phyloP scores from a whole-genome alignment of 2,888 invertebrate genomes.

The Drosophila buzzatii region DNA sequence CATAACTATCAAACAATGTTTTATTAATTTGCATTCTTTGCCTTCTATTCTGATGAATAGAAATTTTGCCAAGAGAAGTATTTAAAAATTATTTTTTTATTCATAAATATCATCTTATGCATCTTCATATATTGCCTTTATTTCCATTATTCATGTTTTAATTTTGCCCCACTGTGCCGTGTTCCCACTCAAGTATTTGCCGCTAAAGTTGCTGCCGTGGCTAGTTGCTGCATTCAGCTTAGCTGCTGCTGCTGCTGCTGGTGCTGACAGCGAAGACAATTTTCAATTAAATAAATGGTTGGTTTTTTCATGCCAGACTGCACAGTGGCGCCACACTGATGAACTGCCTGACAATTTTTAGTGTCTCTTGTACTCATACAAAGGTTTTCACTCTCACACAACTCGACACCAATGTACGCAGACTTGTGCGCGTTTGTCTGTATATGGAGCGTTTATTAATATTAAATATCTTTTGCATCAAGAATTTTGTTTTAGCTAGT shows the following conservation, averaged over 20 bases:
- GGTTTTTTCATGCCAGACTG: slow-evolving; percentile 56
- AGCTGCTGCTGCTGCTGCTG: slow-evolving; percentile 32
- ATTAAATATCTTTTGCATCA: slow-evolving; percentile 45
- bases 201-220: slow-evolving; percentile 47
- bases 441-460: slow-evolving; percentile 40
- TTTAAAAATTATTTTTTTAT: no score
- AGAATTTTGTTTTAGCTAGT: slow-evolving; percentile 37
- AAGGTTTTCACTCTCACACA: not conserved
- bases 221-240: slow-evolving; percentile 32
- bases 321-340: slow-evolving; percentile 50
- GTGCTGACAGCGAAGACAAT: slow-evolving; percentile 74
- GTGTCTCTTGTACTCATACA: not conserved
- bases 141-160: no score
- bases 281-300: slow-evolving; percentile 79
- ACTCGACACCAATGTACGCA: slow-evolving; percentile 5
- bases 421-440: not conserved
- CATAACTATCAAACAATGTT: no score
- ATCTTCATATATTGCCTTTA: no score
- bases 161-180: slow-evolving; percentile 16
- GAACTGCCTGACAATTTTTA: not conserved
- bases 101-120: not conserved
- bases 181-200: slow-evolving; percentile 51
- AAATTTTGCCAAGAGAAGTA: no score
- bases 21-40: no score
- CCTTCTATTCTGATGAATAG: no score